Percentiles rank a stretch among this genome's conserved stretches.
Evolutionary conservation across 2,797 vertebrate genomes (phyloP).

Genomic region (Adrianichthys oophorus): DNA sequence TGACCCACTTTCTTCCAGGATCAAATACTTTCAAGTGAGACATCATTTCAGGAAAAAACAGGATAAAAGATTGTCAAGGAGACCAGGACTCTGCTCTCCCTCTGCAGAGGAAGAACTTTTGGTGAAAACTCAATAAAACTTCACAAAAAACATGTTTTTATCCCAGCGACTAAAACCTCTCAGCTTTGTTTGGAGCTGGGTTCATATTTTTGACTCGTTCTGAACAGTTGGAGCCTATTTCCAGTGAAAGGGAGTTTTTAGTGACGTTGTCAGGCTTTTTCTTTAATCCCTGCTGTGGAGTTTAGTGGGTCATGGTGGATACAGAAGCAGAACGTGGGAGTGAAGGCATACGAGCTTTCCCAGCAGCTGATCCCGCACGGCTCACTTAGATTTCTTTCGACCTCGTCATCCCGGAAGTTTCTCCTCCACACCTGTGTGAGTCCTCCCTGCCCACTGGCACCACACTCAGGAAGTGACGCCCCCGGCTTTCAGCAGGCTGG

Average conservation of each 20-base stretch:
- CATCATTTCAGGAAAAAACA: slow-evolving; percentile 24
- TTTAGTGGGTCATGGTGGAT: slow-evolving; percentile 57
- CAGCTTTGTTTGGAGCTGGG: too few relatives aligned
- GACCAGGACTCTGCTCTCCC: slow-evolving; percentile 6
- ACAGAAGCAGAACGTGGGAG: slow-evolving; percentile 40
- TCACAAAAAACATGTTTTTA: neutral
- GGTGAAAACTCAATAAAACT: neutral
- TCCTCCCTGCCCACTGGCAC: neutral
- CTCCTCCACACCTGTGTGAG: neutral
- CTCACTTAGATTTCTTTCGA: slow-evolving; percentile 5
- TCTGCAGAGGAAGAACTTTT: neutral
- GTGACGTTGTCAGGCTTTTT: slow-evolving; percentile 4
- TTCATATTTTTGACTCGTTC: too few relatives aligned
- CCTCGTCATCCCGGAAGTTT: neutral
- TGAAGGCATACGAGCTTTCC: neutral
- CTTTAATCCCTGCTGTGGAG: slow-evolving; percentile 18
- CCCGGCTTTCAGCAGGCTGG: neutral
- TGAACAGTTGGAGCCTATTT: too few relatives aligned
- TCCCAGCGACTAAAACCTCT: neutral
- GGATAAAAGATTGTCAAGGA: slow-evolving; percentile 19
- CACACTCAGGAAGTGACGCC: neutral
- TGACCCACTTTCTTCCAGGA: slow-evolving; percentile 42
- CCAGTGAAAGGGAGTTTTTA: slow-evolving; percentile 7
- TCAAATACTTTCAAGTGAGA: slow-evolving; percentile 34
- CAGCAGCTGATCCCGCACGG: slow-evolving; percentile 5